phyloP scores from a whole-genome alignment of 1,140 invertebrate genomes.

The Dreissena polymorpha region DNA sequence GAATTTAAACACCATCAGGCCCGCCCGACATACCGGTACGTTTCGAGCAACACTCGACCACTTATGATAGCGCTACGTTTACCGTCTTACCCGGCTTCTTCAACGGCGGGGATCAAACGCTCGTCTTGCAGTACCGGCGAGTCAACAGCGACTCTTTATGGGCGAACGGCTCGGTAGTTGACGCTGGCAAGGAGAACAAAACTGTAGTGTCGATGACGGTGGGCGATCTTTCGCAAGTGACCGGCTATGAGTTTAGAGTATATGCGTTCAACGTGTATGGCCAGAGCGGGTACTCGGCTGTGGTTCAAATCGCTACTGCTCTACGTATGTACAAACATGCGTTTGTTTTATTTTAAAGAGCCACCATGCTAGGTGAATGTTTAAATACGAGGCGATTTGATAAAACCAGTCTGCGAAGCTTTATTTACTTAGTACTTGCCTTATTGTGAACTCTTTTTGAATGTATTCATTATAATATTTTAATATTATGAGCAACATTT shows the following conservation, averaged over 20 bases:
- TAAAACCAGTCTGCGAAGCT: no score
- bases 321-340: no score
- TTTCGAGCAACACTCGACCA: not conserved
- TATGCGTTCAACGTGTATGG: conserved; percentile 11
- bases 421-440: no score
- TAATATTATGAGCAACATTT: no score
- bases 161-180: not conserved
- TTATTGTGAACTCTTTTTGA: no score
- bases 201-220: not conserved
- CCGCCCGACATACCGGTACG: conserved; percentile 15
- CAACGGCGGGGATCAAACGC: conserved; percentile 15
- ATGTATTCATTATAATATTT: no score
- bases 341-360: no score
- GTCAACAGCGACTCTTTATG: not conserved
- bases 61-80: not conserved
- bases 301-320: not conserved
- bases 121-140: not conserved
- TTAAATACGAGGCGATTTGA: no score
- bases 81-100: conserved; percentile 6
- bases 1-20: not conserved
- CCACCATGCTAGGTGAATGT: no score
- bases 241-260: conserved; percentile 5
- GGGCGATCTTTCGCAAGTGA: not conserved
- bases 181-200: conserved; percentile 8
- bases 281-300: not conserved